Conservation (phyloP, 2,888 invertebrate species). For the Bellardia pandia region DNA sequence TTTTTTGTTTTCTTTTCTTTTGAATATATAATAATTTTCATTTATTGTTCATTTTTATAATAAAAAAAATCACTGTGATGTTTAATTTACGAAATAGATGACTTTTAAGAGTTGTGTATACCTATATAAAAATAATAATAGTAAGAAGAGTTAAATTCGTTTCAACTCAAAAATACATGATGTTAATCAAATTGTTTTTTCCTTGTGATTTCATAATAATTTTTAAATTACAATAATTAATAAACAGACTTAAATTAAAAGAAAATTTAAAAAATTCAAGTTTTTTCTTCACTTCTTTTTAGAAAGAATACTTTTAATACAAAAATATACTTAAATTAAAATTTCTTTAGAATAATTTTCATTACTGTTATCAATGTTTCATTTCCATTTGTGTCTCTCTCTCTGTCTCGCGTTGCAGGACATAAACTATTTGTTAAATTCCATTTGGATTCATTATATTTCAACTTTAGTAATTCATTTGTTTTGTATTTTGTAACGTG, state of each 20-base stretch:
- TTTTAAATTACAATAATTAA: slow-evolving; percentile 24
- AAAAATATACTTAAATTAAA: slow-evolving; percentile 58
- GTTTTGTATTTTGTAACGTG: background rate
- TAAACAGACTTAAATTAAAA: slow-evolving; percentile 9
- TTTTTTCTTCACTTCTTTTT: slow-evolving; percentile 32
- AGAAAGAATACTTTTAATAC: slow-evolving; percentile 42
- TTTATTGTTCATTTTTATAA: slow-evolving; percentile 21
- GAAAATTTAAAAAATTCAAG: slow-evolving; percentile 1
- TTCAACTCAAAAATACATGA: slow-evolving; percentile 46
- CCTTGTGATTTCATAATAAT: slow-evolving; percentile 17
- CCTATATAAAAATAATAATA: slow-evolving; percentile 14
- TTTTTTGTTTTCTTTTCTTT: slow-evolving; percentile 2
- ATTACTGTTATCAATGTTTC: slow-evolving; percentile 26
- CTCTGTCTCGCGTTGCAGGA: background rate
- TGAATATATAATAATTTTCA: slow-evolving; percentile 12
- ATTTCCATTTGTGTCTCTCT: background rate
- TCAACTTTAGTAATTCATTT: background rate
- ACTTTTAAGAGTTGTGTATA: slow-evolving; percentile 27
- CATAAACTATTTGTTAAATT: background rate
- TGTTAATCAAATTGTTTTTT: slow-evolving; percentile 18
- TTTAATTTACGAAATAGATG: slow-evolving; percentile 49
- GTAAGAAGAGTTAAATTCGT: slow-evolving; percentile 59
- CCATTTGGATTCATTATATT: background rate
- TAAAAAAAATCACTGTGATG: slow-evolving; percentile 57
- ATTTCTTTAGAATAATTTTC: slow-evolving; percentile 23